phyloP scores from a whole-genome alignment of 2,888 invertebrate species.

The Drosophila eohydei region DNA sequence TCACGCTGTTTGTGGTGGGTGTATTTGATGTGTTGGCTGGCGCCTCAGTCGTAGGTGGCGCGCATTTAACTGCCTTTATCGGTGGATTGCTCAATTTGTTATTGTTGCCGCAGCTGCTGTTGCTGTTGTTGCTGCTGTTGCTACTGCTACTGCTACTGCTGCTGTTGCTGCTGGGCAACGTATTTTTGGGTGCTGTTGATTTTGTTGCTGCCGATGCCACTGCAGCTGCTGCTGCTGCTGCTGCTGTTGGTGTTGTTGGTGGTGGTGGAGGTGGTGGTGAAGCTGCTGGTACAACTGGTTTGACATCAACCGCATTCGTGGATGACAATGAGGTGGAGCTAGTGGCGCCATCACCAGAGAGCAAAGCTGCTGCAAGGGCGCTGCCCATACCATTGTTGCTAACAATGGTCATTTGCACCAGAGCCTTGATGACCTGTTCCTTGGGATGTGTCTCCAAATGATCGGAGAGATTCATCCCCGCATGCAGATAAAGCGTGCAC shows the following conservation, averaged over 20 bases:
- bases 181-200: slow-evolving; percentile 34
- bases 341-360: slow-evolving; percentile 29
- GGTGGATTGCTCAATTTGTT: slow-evolving; percentile 72
- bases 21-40: slow-evolving; percentile 67
- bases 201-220: slow-evolving; percentile 19
- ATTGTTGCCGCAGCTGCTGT: slow-evolving; percentile 26
- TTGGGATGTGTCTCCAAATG: slow-evolving; percentile 95
- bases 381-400: slow-evolving; percentile 57
- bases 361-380: slow-evolving; percentile 59
- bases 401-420: slow-evolving; percentile 85
- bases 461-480: slow-evolving; percentile 92
- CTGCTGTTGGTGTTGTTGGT: slow-evolving; percentile 15
- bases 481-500: slow-evolving; percentile 92
- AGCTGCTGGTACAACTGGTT: slow-evolving; percentile 54
- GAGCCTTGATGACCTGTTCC: slow-evolving; percentile 93
- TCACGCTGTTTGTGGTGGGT: slow-evolving; percentile 70
- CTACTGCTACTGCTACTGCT: slow-evolving; percentile 32
- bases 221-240: slow-evolving; percentile 4
- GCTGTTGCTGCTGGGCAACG: slow-evolving; percentile 26
- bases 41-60: slow-evolving; percentile 71
- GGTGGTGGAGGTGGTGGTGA: slow-evolving; percentile 17
- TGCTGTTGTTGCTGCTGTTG: slow-evolving; percentile 13
- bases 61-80: slow-evolving; percentile 67
- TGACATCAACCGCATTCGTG: slow-evolving; percentile 47
- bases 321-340: slow-evolving; percentile 11